Conservation (phyloP, 2,797 vertebrate species). For the Pangasius krempfi region DNA sequence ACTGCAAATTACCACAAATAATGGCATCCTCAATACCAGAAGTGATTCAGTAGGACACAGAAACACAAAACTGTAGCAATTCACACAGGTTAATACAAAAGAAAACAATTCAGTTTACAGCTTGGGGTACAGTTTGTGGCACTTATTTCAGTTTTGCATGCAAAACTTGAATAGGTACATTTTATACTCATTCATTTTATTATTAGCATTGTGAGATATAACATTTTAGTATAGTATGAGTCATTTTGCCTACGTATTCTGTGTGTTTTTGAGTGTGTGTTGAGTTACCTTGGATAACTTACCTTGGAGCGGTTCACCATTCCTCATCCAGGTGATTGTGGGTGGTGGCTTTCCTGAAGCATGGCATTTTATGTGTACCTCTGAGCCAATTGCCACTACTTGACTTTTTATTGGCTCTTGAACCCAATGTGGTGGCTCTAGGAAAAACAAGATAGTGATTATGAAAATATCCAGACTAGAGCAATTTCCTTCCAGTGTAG, state of each 20-base stretch:
- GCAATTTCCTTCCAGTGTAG: slow-evolving; percentile 53
- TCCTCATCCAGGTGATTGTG: slow-evolving; percentile 84
- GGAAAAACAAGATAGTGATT: slow-evolving; percentile 55
- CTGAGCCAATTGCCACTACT: slow-evolving; percentile 79
- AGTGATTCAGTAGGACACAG: not conserved
- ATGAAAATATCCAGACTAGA: slow-evolving; percentile 9
- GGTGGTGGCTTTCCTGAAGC: slow-evolving; percentile 84
- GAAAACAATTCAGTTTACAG: not conserved
- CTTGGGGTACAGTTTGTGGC: not conserved
- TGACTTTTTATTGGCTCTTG: slow-evolving; percentile 78
- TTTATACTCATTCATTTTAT: not conserved
- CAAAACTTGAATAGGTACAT: not conserved
- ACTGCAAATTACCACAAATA: not conserved
- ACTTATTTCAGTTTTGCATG: not conserved
- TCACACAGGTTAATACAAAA: not conserved
- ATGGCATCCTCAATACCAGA: not conserved
- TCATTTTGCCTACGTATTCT: not conserved
- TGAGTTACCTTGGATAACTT: slow-evolving; percentile 59
- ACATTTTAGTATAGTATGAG: not conserved
- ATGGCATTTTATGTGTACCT: slow-evolving; percentile 84
- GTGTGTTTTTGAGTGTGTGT: not conserved
- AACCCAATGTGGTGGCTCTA: slow-evolving; percentile 89
- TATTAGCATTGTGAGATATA: not conserved
- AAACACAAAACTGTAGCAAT: not conserved
- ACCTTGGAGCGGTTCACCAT: slow-evolving; percentile 75